Base-by-base conservation (phyloP, 2,888 invertebrate species). In the Lochmaea capreae region DNA sequence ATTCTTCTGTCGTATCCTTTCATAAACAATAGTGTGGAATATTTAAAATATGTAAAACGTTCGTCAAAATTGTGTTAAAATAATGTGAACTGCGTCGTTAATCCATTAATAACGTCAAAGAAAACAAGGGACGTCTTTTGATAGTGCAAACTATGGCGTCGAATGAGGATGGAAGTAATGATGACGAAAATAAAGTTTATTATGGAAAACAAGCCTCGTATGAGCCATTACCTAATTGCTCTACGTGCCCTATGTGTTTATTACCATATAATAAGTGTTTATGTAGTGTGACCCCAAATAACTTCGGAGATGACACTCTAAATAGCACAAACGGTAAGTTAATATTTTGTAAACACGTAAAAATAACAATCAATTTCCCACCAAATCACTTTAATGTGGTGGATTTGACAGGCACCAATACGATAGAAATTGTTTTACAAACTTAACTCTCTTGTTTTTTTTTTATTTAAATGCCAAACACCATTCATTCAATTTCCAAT, bases 141-240 rank as follows among this genome's bases (percentile, higher is more conserved):
- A 76, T 73, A 70, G 67, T 72, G 77, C 67, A 77, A 79, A 82
- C 80, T 82, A 84, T 84, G 84, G 84, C 84, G 84, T 84, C 84
- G 76, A 82, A 83, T 76, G 83, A 84, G 72, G 83, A 84, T 75
- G 80, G 81, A 74, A 80, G 80, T 69, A 79, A 78, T 72, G 82
- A 84, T 74, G 84, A 84, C 71, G 83, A 84, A 81, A 84, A 82
- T 80, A 83, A 80, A 77, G 75, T 72, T 71, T 81, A 80, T 79
- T 81, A 80, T 65, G 76, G 72, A 72, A 79, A 81, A 72, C 71
- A 78, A 65, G 71, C 71, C 63, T 67, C 67, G 67, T 78, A 72
- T 46, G 77, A 76, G 33, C 62, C 74, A 16, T 39, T 71, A 68
- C 62, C 71, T 63, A 69, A 76, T 26, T 70, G 73, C 58, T 72